Evolutionary conservation across 2,888 invertebrate genomes (phyloP).

Genomic region (Parnassius mnemosyne): DNA sequence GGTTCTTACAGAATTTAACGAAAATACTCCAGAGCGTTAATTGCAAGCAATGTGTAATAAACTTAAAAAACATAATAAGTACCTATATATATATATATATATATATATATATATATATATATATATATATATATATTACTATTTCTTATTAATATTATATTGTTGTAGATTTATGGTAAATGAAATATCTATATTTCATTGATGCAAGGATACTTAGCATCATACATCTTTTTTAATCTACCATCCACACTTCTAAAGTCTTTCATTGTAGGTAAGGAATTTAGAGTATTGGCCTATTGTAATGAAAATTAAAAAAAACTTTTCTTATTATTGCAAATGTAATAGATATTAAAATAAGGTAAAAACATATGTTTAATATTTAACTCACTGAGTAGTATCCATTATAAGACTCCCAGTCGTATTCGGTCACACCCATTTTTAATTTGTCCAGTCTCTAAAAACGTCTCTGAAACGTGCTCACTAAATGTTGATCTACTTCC

Average conservation of each 20-base stretch:
- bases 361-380: neutral
- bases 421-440: slow-evolving; percentile 76
- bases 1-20: neutral
- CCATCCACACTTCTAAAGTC: too few relatives aligned
- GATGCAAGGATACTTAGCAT: neutral
- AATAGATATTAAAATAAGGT: too few relatives aligned
- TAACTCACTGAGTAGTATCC: slow-evolving; percentile 73
- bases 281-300: too few relatives aligned
- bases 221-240: neutral
- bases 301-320: too few relatives aligned
- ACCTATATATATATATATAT: too few relatives aligned
- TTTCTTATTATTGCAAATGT: too few relatives aligned
- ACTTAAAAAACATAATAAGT: neutral
- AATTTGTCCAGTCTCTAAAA: slow-evolving; percentile 41
- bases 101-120: too few relatives aligned
- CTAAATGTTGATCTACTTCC: slow-evolving; percentile 36
- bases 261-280: too few relatives aligned
- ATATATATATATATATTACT: too few relatives aligned
- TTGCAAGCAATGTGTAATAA: neutral
- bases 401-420: slow-evolving; percentile 73
- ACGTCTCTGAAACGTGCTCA: slow-evolving; percentile 44
- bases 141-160: too few relatives aligned
- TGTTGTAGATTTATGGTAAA: too few relatives aligned
- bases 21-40: neutral
- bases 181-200: neutral